Base-by-base conservation (phyloP, 2,113 vertebrate genomes). In the Serilophus lunatus region DNA sequence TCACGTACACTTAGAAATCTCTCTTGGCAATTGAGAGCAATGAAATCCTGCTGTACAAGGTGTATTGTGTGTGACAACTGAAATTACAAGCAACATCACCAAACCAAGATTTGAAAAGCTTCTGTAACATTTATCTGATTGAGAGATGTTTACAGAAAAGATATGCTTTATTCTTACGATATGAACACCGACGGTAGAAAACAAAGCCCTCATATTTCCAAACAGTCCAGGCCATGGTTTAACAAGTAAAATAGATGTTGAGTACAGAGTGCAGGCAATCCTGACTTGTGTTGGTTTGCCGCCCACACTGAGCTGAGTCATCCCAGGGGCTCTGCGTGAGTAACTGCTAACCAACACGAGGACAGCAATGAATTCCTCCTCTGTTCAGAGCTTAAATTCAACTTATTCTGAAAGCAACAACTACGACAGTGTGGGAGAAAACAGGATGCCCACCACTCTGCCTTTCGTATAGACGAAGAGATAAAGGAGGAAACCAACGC, bases 371-470 rank as follows among this genome's bases (percentile, higher is more conserved):
- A 87, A 90, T 80, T 28, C 84, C 71, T 91, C 90, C 71, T 42
- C 84, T 92, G 74, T 38, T 77, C 82, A 61, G 90, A 82, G 63
- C 84, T 60, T 23, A n/a, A 88, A 88, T 71, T 78, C 83, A 95
- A 20, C 86, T 86, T 84, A 86, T 95, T 94, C 86, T 44, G 94
- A 97, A 96, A 97, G 90, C 82, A 84, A 12, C 92, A 93, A 9
- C 84, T 82, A 85, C 2, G 3, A 80, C 83, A 83, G 71, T 5
- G 56, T 84, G 88, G 80, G 88, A 96, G 93, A 96, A 81, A 89
- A 95, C 92, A 93, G 93, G 94, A 95, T 92, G 86, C 81, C 87
- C 61, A 89, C 45, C 36, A 56, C 75, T 65, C 68, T 88, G 85
- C 71, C 90, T 96, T 92, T 75, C 16, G 13, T 33, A 45, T 4